Conservation (phyloP, 2,888 invertebrate genomes). For the Troides oblongomaculatus region DNA sequence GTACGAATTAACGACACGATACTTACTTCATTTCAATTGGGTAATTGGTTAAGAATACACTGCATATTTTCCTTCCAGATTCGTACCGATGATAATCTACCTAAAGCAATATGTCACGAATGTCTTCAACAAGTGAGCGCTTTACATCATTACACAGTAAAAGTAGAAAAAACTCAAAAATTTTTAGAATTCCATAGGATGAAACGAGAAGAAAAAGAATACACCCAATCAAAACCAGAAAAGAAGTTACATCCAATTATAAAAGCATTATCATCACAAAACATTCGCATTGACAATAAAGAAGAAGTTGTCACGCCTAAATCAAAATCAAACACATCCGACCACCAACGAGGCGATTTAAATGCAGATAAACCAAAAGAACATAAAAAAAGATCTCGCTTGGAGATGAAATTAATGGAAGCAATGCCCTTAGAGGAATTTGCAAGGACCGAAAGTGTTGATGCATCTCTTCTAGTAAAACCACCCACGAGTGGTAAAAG, state of each 20-base stretch:
- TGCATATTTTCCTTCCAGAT: slow-evolving; percentile 46
- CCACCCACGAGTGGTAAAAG: slow-evolving; percentile 35
- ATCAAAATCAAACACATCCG: slow-evolving; percentile 40
- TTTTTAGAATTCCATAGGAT: slow-evolving; percentile 66
- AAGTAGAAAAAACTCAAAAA: slow-evolving; percentile 73
- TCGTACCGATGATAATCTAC: slow-evolving; percentile 64
- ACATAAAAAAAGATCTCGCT: slow-evolving; percentile 53
- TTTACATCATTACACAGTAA: slow-evolving; percentile 63
- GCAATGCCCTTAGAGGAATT: slow-evolving; percentile 71
- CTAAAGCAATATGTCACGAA: slow-evolving; percentile 76
- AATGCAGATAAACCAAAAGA: slow-evolving; percentile 39
- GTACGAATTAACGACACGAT: slow-evolving; percentile 45
- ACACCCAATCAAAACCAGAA: slow-evolving; percentile 36
- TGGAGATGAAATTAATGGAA: slow-evolving; percentile 66
- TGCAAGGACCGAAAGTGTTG: slow-evolving; percentile 59
- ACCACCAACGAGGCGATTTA: slow-evolving; percentile 59
- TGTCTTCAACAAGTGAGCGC: slow-evolving; percentile 68
- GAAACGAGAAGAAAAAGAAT: slow-evolving; percentile 54
- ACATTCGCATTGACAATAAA: slow-evolving; percentile 37
- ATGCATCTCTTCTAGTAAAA: slow-evolving; percentile 55
- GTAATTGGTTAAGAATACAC: neutral
- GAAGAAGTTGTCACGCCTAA: slow-evolving; percentile 32
- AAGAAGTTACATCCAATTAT: slow-evolving; percentile 49
- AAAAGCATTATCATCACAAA: slow-evolving; percentile 46
- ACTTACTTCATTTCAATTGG: neutral